Evolutionary conservation across 2,888 invertebrate genomes (phyloP).

Genomic region (Melanchra persicariae): DNA sequence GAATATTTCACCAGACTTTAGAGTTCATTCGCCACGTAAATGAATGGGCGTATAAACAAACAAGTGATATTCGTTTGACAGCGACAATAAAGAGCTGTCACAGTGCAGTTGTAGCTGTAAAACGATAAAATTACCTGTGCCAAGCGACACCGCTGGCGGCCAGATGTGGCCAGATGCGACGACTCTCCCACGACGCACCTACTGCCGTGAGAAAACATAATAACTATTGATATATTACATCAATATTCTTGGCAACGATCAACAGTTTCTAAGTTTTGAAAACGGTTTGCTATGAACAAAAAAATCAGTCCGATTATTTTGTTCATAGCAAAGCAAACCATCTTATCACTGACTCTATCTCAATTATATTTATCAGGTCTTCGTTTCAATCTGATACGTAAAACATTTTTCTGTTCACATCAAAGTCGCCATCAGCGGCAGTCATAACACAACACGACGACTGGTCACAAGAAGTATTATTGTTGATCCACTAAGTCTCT

Average conservation of each 20-base stretch:
- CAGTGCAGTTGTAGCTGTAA: constrained; percentile 62
- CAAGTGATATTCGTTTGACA: constrained; percentile 50
- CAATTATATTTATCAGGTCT: not conserved
- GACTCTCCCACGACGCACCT: constrained; percentile 57
- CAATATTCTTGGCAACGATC: constrained; percentile 18
- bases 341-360: not conserved
- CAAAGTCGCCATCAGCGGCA: no score
- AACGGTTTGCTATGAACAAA: no score
- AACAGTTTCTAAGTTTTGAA: constrained; percentile 5
- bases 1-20: constrained; percentile 7
- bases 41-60: constrained; percentile 45
- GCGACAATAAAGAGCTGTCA: constrained; percentile 54
- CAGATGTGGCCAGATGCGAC: constrained; percentile 71
- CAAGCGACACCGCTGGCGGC: constrained; percentile 65
- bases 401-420: not conserved
- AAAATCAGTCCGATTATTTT: no score
- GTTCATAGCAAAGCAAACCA: constrained; percentile 1
- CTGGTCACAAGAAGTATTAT: not conserved
- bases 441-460: no score
- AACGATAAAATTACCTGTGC: constrained; percentile 76
- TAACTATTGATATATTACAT: constrained; percentile 19
- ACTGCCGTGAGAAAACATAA: constrained; percentile 54
- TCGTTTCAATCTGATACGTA: not conserved
- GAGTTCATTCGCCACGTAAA: constrained; percentile 20
- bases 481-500: constrained; percentile 9